Evolutionary conservation across 2,888 invertebrate species (phyloP).

Genomic region (Drosophila meridiana): DNA sequence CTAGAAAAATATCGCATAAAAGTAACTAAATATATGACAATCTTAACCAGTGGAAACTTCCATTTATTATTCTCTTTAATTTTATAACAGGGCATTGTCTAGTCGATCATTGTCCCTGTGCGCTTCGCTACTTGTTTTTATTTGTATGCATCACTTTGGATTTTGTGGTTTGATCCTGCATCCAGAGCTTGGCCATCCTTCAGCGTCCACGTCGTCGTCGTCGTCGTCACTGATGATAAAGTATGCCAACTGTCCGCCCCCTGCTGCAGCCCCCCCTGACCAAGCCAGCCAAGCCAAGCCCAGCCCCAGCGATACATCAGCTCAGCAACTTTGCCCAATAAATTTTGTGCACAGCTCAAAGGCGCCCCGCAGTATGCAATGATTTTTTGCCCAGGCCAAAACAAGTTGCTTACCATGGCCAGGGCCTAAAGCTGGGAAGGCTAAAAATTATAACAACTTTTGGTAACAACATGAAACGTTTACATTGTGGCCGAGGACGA

Average conservation of each 20-base stretch:
- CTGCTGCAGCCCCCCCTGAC: slow-evolving; percentile 35
- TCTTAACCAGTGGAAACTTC: too few relatives aligned
- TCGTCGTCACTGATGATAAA: slow-evolving; percentile 76
- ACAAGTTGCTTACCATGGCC: slow-evolving; percentile 67
- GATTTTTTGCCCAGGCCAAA: slow-evolving; percentile 54
- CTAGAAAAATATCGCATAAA: too few relatives aligned
- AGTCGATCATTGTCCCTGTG: neutral
- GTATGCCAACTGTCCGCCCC: slow-evolving; percentile 81
- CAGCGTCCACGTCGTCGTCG: slow-evolving; percentile 57
- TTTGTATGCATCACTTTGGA: slow-evolving; percentile 80
- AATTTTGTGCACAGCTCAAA: slow-evolving; percentile 73
- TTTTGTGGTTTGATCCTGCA: slow-evolving; percentile 83
- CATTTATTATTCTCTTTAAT: too few relatives aligned
- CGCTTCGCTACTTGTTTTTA: slow-evolving; percentile 48
- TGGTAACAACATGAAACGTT: slow-evolving; percentile 79
- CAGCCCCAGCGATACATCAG: slow-evolving; percentile 69
- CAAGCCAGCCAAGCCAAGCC: neutral
- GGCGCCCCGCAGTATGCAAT: slow-evolving; percentile 75
- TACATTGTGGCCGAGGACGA: slow-evolving; percentile 63
- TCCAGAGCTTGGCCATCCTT: slow-evolving; percentile 69
- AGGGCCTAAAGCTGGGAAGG: slow-evolving; percentile 48
- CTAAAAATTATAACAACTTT: slow-evolving; percentile 80
- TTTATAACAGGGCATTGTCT: slow-evolving; percentile 13
- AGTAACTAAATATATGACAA: too few relatives aligned
- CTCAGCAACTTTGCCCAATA: slow-evolving; percentile 80